These are phyloP conservation scores for Drosophila novamexicana DNA, from an alignment of 1,140 invertebrate genomes.

Conservation along the genomic window DNA sequence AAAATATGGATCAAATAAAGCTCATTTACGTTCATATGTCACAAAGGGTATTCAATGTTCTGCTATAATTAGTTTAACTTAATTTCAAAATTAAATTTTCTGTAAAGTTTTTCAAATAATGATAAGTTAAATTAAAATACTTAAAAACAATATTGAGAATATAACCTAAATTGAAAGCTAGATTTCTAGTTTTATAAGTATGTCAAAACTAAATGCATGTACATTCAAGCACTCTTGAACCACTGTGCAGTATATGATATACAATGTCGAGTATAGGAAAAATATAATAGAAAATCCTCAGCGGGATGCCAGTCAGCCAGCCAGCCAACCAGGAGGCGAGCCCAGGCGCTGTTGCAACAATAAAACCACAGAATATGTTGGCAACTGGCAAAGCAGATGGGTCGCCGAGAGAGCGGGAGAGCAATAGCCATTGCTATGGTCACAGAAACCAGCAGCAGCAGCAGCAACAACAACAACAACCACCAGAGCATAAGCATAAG, in stretches of 20 bases:
- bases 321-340: conserved; percentile 77
- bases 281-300: conserved; percentile 17
- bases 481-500: conserved; percentile 57
- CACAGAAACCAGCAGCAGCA: not conserved
- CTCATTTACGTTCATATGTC: too few relatives aligned
- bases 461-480: not conserved
- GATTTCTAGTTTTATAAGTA: too few relatives aligned
- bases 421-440: conserved; percentile 21
- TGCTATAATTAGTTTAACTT: too few relatives aligned
- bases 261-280: conserved; percentile 8
- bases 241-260: conserved; percentile 30
- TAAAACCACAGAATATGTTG: conserved; percentile 84
- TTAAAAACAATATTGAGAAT: too few relatives aligned
- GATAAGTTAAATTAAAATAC: too few relatives aligned
- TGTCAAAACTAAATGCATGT: not conserved
- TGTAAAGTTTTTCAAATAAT: too few relatives aligned
- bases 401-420: conserved; percentile 38
- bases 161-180: too few relatives aligned
- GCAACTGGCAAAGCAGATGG: conserved; percentile 83
- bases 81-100: too few relatives aligned
- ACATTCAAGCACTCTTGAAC: not conserved
- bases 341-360: conserved; percentile 47
- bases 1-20: too few relatives aligned
- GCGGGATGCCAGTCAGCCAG: conserved; percentile 12
- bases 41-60: too few relatives aligned